phyloP scores from a whole-genome alignment of 2,797 vertebrate genomes.

The Intellagama lesueurii region DNA sequence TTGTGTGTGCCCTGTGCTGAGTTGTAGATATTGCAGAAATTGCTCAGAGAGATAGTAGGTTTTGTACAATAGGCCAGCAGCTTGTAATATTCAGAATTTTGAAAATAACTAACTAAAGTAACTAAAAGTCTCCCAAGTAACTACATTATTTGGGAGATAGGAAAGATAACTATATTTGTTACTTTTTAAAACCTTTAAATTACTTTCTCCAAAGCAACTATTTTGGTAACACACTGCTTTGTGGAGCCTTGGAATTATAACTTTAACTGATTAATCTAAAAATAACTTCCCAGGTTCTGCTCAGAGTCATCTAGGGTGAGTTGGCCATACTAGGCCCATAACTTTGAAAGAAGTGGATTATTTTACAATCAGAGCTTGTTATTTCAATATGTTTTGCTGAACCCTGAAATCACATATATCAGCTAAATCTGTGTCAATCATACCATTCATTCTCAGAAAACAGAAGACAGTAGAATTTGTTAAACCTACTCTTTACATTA shows the following conservation, averaged over 20 bases:
- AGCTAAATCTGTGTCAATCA: background rate
- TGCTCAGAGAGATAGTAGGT: background rate
- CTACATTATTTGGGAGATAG: too few species aligned
- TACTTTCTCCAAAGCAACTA: too few species aligned
- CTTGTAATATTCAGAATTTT: background rate
- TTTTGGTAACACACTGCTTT: too few species aligned
- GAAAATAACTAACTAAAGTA: too few species aligned
- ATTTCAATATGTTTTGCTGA: background rate
- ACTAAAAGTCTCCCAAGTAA: too few species aligned
- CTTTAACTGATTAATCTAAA: too few species aligned
- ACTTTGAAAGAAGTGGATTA: background rate
- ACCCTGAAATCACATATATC: slow-evolving; percentile 6
- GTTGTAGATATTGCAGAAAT: background rate
- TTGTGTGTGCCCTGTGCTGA: background rate
- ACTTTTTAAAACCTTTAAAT: too few species aligned
- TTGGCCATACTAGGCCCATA: too few species aligned
- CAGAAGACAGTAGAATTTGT: rapidly evolving
- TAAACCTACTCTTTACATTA: background rate
- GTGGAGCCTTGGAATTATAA: too few species aligned
- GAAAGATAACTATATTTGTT: too few species aligned
- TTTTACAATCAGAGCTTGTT: background rate
- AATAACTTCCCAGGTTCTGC: too few species aligned
- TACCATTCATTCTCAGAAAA: slow-evolving; percentile 3
- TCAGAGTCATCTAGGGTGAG: too few species aligned
- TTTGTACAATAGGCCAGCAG: background rate